phyloP scores from a whole-genome alignment of 2,113 vertebrate species.

The Megaleporinus macrocephalus region DNA sequence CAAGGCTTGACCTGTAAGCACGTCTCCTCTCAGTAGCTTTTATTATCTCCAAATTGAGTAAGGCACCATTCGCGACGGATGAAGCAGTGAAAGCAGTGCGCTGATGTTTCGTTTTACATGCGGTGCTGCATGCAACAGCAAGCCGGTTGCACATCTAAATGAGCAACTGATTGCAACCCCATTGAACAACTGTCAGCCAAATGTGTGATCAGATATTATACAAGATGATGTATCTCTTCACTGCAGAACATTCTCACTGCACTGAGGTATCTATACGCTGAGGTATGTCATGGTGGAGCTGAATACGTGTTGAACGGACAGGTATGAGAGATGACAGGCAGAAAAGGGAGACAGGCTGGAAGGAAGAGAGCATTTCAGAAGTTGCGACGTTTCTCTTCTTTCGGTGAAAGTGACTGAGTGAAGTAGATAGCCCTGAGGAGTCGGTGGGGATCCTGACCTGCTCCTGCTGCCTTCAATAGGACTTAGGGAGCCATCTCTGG shows the following conservation, averaged over 20 bases:
- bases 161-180: neutral
- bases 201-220: neutral
- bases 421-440: slow-evolving; percentile 40
- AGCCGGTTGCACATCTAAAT: neutral
- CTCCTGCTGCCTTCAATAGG: slow-evolving; percentile 66
- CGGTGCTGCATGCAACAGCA: neutral
- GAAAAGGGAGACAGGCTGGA: neutral
- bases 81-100: slow-evolving; percentile 16
- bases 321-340: neutral
- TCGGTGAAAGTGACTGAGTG: neutral
- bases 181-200: neutral
- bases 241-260: neutral
- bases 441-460: slow-evolving; percentile 50
- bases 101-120: neutral
- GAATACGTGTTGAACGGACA: neutral
- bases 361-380: slow-evolving; percentile 35
- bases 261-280: neutral
- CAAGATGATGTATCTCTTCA: neutral
- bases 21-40: slow-evolving; percentile 16
- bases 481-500: slow-evolving; percentile 75
- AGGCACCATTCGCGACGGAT: neutral
- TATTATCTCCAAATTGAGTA: slow-evolving; percentile 10
- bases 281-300: neutral
- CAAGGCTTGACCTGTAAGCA: slow-evolving; percentile 23
- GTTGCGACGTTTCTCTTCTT: neutral